phyloP scores from a whole-genome alignment of 2,797 vertebrate genomes.

The Setipinna tenuifilis region DNA sequence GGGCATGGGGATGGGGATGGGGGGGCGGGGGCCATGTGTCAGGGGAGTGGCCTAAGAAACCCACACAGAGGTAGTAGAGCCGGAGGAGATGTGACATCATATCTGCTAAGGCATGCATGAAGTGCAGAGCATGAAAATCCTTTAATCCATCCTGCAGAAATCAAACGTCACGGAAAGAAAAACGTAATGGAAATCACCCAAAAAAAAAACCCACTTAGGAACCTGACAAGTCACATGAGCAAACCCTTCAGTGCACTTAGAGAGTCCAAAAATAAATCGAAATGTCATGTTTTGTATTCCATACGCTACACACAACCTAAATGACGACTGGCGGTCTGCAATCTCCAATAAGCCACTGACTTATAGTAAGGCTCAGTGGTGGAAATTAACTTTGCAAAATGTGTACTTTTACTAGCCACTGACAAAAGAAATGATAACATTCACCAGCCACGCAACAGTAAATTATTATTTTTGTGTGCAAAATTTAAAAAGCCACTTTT shows the following conservation, averaged over 20 bases:
- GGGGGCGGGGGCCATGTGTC: not conserved
- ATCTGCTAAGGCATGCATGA: constrained; percentile 31
- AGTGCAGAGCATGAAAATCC: constrained; percentile 9
- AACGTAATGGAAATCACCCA: constrained; percentile 19
- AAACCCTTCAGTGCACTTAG: not conserved
- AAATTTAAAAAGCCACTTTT: too few relatives aligned
- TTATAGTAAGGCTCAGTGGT: too few relatives aligned
- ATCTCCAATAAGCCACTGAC: not conserved
- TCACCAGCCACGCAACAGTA: too few relatives aligned
- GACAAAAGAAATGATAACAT: too few relatives aligned
- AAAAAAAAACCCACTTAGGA: not conserved
- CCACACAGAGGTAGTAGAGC: not conserved
- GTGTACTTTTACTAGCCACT: too few relatives aligned
- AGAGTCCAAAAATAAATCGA: not conserved
- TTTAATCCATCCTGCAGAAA: constrained; percentile 16
- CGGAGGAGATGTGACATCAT: constrained; percentile 27
- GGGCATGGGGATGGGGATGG: not conserved
- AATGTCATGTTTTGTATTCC: not conserved
- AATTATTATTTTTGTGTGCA: too few relatives aligned
- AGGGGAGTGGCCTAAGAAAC: not conserved
- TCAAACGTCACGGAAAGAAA: constrained; percentile 19
- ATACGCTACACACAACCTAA: not conserved
- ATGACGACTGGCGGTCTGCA: not conserved
- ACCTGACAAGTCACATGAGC: not conserved
- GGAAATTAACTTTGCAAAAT: too few relatives aligned